Base-by-base conservation (phyloP, 2,888 invertebrate genomes). In the Drosophila rubida region DNA sequence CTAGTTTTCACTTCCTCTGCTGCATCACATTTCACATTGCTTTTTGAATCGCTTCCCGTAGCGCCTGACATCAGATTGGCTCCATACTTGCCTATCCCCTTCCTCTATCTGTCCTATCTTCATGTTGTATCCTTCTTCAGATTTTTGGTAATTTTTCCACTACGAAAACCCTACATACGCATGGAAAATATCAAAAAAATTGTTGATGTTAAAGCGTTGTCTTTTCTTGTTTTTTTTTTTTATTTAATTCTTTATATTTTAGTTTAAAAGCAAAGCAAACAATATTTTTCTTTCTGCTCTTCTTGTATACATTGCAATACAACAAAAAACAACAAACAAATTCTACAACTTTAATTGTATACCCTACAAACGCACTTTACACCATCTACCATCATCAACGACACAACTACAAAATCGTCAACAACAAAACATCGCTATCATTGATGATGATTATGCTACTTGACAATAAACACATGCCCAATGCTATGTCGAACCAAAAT, bases 251-350 rank as follows among this genome's bases (percentile, higher is more conserved):
- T 75, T 75, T 87, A 71, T 82, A 74, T 86, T 89, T 75, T 87
- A 90, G 90, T 90, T 75, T 90, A 90, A 90, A 79, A 83, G 75
- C 87, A 80, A 80, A 84, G 73, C 85, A 72, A 78, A 84, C 71
- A 78, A 87, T 78, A 86, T 87, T 75, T 88, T 79, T 89, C 78
- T 87, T 82, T 88, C 85, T 89, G 87, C 87, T 88, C 89, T 88
- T 87, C 88, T 83, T 87, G 84, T 87, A 87, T 82, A 87, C 82
- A 87, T 87, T 82, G 82, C 82, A 85, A 83, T 71, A 84, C 75
- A 68, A 73, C 75, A 58, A 69, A 57, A 69, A 45, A 64, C 73
- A 71, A 70, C 58, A 70, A 69, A 37, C 35, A 13, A 79, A 65
- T 61, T 68, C 78, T 23, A 54, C 69, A 80, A 78, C 65, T 65